Base-by-base conservation (phyloP, 2,113 vertebrate genomes). In the Ptilorrhoa leucosticta region DNA sequence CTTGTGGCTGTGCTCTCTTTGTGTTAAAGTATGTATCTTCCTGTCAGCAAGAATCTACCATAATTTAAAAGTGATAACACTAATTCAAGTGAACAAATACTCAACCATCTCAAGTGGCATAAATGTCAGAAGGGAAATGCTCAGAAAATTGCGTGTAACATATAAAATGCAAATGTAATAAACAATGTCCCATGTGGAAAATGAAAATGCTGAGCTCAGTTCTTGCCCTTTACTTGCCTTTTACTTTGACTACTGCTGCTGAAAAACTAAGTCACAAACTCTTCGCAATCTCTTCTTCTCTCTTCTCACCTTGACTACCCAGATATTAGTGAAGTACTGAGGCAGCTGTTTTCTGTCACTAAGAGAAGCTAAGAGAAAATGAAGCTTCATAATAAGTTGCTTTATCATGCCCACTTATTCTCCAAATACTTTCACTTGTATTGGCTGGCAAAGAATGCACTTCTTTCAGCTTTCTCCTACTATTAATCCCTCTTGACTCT, bases 141-240 rank as follows among this genome's bases (percentile, higher is more conserved):
- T 87, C 42, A 68, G 81, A 93, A 94, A 95, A 92, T 66, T 94
- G 47, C 42, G 80, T 64, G 82, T 42, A 88, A 94, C 54, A 48
- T 94, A 77, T 78, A 88, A 94, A 92, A 96, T 92, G 39, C 56
- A 95, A 96, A 95, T 90, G 58, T 27, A 85, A 94, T 93, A 86
- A 76, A 85, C 53, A 83, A 58, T 23, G 79, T 86, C 76, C 85
- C 83, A 20, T 30, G 90, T 86, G 79, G 85, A 93, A 94, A 94
- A 94, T 92, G 23, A 93, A 95, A 93, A 87, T 70, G 63, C 71
- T 89, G 77, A 95, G 76, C 35, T 84, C 79, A 80, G 16, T 79
- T 86, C 53, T 86, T 94, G 81, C 78, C 79, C 72, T 96, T 96
- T 94, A 68, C 75, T 71, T 96, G 84, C 75, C 73, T 96, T 95